Evolutionary conservation across 2,888 invertebrate genomes (phyloP).

Genomic region (Heliconius charithonia): DNA sequence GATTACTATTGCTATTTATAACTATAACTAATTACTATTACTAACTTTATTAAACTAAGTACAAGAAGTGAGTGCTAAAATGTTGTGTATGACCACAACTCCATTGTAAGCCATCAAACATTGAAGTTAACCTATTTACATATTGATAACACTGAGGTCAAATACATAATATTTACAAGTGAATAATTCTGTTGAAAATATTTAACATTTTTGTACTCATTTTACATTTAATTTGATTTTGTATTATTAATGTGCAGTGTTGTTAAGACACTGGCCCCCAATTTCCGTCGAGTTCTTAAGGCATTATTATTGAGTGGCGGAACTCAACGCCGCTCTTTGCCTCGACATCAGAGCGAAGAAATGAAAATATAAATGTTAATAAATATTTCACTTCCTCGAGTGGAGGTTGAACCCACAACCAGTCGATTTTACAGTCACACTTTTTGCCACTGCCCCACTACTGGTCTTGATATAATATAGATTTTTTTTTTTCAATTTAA

Average conservation of each 20-base stretch:
- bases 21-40: neutral
- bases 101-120: constrained; percentile 35
- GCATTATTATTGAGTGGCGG: no score
- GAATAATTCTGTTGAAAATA: constrained; percentile 28
- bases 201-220: neutral
- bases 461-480: no score
- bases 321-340: no score
- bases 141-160: constrained; percentile 46
- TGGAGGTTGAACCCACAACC: no score
- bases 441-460: no score
- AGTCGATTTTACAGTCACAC: no score
- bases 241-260: neutral
- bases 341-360: no score
- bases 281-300: no score
- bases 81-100: constrained; percentile 5
- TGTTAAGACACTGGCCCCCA: no score
- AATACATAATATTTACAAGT: constrained; percentile 32
- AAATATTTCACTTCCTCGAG: no score
- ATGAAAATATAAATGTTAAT: no score
- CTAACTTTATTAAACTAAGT: neutral
- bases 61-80: neutral
- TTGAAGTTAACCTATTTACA: constrained; percentile 48
- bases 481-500: neutral
- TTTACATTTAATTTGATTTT: neutral
- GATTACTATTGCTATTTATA: no score